These are phyloP conservation scores for Macrostomum lignano DNA, from an alignment of 1,140 invertebrate species.

Conservation along the genomic window DNA sequence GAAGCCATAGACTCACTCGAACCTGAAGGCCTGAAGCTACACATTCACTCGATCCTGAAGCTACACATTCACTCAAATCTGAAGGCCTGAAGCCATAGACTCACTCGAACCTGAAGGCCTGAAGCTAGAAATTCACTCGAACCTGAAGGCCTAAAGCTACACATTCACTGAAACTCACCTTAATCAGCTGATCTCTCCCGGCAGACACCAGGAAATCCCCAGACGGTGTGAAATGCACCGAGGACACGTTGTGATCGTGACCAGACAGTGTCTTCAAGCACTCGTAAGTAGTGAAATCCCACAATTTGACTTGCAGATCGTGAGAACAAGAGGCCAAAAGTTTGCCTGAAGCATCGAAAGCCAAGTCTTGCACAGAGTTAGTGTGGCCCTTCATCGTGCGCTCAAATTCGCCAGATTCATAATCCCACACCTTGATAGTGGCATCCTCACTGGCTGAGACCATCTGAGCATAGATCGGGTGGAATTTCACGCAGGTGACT, in stretches of 20 bases:
- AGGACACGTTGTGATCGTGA: constrained; percentile 93
- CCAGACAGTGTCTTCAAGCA: constrained; percentile 52
- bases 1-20: too few relatives aligned
- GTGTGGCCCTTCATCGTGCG: constrained; percentile 89
- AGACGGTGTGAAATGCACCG: constrained; percentile 69
- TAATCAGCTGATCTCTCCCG: constrained; percentile 84
- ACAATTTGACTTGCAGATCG: constrained; percentile 83
- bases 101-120: too few relatives aligned
- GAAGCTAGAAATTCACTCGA: too few relatives aligned
- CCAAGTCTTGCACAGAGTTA: constrained; percentile 85
- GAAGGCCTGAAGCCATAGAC: too few relatives aligned
- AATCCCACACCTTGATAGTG: constrained; percentile 95
- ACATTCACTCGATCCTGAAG: too few relatives aligned
- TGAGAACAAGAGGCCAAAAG: constrained; percentile 52
- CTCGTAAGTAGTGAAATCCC: constrained; percentile 84
- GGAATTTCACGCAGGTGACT: constrained; percentile 57
- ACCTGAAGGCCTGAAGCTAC: too few relatives aligned
- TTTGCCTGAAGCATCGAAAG: constrained; percentile 71
- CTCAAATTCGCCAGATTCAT: constrained; percentile 89
- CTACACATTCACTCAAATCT: too few relatives aligned
- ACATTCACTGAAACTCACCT: too few relatives aligned
- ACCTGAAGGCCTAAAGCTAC: too few relatives aligned
- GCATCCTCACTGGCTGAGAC: constrained; percentile 87
- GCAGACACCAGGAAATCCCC: constrained; percentile 78
- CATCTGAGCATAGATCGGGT: constrained; percentile 74